Evolutionary conservation across 2,113 vertebrate genomes (phyloP).

Genomic region (Cololabis saira): DNA sequence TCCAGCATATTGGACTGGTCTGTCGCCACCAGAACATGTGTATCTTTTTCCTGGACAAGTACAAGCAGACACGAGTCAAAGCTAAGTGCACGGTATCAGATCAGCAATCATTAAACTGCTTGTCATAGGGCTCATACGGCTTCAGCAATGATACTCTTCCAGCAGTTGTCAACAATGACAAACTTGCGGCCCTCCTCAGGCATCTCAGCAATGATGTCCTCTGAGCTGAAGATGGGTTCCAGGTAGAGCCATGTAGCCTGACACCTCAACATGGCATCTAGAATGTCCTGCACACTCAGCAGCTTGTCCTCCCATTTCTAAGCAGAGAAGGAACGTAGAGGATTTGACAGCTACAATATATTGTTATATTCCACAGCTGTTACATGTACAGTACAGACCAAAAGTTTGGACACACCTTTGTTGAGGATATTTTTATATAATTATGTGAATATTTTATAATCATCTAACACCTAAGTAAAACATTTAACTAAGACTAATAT

Average conservation of each 20-base stretch:
- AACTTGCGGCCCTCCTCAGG: constrained; percentile 93
- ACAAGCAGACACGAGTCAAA: constrained; percentile 1
- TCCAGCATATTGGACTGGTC: constrained; percentile 82
- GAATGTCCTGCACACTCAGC: constrained; percentile 85
- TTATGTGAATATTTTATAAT: no score
- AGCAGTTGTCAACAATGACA: constrained; percentile 85
- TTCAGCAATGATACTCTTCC: constrained; percentile 87
- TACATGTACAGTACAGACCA: no score
- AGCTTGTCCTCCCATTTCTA: constrained; percentile 91
- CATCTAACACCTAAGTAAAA: no score
- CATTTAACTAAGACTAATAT: no score
- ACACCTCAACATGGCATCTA: constrained; percentile 89
- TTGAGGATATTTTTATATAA: no score
- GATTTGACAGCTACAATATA: no score
- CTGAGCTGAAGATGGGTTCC: constrained; percentile 94
- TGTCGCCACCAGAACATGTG: constrained; percentile 82
- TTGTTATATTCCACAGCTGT: no score
- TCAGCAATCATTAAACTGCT: neutral
- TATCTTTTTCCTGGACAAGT: constrained; percentile 70
- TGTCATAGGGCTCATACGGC: constrained; percentile 76
- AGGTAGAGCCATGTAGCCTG: constrained; percentile 92
- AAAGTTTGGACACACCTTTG: no score
- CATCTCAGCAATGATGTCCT: constrained; percentile 94
- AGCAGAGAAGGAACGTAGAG: neutral
- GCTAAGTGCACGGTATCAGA: neutral